Evolutionary conservation across 2,113 vertebrate species (phyloP).

Genomic region (Tetraodon nigroviridis): DNA sequence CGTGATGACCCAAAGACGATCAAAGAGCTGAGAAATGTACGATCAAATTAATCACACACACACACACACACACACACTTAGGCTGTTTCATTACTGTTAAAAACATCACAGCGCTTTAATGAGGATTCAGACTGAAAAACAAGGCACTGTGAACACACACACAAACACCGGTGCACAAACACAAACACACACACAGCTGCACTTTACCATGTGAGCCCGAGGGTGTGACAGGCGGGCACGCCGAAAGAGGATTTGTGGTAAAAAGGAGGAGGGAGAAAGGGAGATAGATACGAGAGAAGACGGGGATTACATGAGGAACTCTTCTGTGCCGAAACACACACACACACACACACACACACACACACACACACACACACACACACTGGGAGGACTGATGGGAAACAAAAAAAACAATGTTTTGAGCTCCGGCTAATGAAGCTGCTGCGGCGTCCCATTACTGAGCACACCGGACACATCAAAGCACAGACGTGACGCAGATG

Average conservation of each 20-base stretch:
- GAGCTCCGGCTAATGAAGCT: conserved; percentile 45
- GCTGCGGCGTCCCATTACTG: conserved; percentile 29
- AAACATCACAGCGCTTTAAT: conserved; percentile 63
- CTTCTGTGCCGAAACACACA: conserved; percentile 61
- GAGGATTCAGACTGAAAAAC: conserved; percentile 55
- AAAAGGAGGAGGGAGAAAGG: conserved; percentile 57
- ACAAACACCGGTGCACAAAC: conserved; percentile 5
- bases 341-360: conserved; percentile 18
- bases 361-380: conserved; percentile 30
- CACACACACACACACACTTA: conserved; percentile 8
- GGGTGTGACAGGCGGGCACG: conserved; percentile 65
- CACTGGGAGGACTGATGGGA: conserved; percentile 44
- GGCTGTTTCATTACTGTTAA: conserved; percentile 22
- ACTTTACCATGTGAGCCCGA: conserved; percentile 60
- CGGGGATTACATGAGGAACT: conserved; percentile 72
- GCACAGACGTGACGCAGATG: no score
- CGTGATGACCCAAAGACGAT: not conserved
- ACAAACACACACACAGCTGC: conserved; percentile 51
- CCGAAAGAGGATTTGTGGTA: conserved; percentile 73
- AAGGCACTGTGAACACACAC: conserved; percentile 41
- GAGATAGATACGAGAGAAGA: conserved; percentile 62
- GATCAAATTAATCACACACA: conserved; percentile 12
- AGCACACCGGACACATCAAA: conserved; percentile 1
- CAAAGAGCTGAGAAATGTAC: conserved; percentile 3
- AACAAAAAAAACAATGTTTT: conserved; percentile 29